Conservation (phyloP, 2,797 vertebrate species). For the Cercopithecus hamlyni region DNA sequence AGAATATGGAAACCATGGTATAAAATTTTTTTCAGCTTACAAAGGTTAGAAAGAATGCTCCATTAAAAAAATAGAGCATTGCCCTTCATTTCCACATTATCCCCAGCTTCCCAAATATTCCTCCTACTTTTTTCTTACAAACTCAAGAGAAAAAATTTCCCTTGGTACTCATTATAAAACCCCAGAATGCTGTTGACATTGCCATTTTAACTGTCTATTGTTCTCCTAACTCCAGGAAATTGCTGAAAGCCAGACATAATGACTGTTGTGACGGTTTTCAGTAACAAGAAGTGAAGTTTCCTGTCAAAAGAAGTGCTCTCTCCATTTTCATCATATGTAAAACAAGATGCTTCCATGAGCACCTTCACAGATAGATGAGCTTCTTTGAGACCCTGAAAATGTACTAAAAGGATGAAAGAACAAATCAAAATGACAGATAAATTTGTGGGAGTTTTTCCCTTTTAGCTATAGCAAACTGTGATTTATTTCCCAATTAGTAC, state of each 20-base stretch:
- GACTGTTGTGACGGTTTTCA: slow-evolving; percentile 54
- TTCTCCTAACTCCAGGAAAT: slow-evolving; percentile 59
- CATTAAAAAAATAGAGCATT: background rate
- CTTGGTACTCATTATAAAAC: slow-evolving; percentile 36
- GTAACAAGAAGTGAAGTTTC: slow-evolving; percentile 54
- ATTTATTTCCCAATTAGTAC: slow-evolving; percentile 44
- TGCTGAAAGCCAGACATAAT: slow-evolving; percentile 49
- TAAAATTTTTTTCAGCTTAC: slow-evolving; percentile 33
- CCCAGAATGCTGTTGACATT: slow-evolving; percentile 36
- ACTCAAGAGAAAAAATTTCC: slow-evolving; percentile 25
- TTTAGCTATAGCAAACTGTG: background rate
- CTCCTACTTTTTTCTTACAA: slow-evolving; percentile 36
- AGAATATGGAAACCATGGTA: background rate
- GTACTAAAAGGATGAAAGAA: slow-evolving; percentile 42
- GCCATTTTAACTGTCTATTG: slow-evolving; percentile 52
- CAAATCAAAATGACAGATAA: slow-evolving; percentile 45
- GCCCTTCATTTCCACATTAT: slow-evolving; percentile 28
- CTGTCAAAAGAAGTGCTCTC: slow-evolving; percentile 57
- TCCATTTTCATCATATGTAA: slow-evolving; percentile 49
- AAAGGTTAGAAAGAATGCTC: slow-evolving; percentile 2
- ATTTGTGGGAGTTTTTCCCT: background rate
- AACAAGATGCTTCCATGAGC: slow-evolving; percentile 10
- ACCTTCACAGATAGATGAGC: background rate
- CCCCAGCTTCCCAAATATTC: slow-evolving; percentile 7
- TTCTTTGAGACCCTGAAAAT: slow-evolving; percentile 24